Percentiles rank a stretch among this genome's conserved stretches.
These are phyloP conservation scores for Geotrypetes seraphini DNA, from an alignment of 2,797 vertebrate species.

Conservation along the genomic window DNA sequence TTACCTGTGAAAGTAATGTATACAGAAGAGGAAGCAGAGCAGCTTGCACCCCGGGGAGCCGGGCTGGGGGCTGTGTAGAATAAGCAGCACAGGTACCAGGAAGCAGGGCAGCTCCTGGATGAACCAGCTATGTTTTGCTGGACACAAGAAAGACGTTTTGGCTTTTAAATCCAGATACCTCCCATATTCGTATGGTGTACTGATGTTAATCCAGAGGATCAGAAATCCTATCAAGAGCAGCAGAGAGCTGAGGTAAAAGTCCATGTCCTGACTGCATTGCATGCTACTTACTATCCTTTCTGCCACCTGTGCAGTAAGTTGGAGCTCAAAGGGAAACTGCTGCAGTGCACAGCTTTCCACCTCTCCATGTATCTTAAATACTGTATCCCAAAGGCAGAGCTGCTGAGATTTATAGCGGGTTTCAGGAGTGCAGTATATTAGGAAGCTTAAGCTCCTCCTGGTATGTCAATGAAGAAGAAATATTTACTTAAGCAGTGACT, in stretches of 20 bases:
- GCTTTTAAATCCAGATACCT: conserved; percentile 40
- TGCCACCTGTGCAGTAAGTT: too few species aligned
- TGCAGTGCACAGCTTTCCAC: too few species aligned
- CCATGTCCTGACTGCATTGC: conserved; percentile 51
- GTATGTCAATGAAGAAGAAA: too few species aligned
- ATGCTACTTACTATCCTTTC: too few species aligned
- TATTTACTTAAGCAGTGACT: too few species aligned
- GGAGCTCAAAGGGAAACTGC: too few species aligned
- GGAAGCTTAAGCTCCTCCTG: too few species aligned
- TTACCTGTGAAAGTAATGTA: conserved; percentile 85
- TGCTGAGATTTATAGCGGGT: too few species aligned
- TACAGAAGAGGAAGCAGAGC: conserved; percentile 68
- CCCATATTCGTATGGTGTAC: conserved; percentile 53
- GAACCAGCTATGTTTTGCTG: conserved; percentile 73
- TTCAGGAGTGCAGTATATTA: too few species aligned
- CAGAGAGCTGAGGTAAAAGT: conserved; percentile 36
- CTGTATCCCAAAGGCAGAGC: too few species aligned
- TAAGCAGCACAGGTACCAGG: conserved; percentile 55
- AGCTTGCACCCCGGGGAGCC: conserved; percentile 41
- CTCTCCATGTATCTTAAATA: too few species aligned
- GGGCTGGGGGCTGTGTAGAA: conserved; percentile 34
- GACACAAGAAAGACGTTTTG: conserved; percentile 20
- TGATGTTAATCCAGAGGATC: conserved; percentile 32
- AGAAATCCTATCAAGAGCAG: conserved; percentile 44
- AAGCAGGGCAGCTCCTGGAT: conserved; percentile 77